Evolutionary conservation across 1,140 invertebrate species (phyloP), one percentile per base, ranked within the genome.

Genomic region (Trichogramma pretiosum): DNA sequence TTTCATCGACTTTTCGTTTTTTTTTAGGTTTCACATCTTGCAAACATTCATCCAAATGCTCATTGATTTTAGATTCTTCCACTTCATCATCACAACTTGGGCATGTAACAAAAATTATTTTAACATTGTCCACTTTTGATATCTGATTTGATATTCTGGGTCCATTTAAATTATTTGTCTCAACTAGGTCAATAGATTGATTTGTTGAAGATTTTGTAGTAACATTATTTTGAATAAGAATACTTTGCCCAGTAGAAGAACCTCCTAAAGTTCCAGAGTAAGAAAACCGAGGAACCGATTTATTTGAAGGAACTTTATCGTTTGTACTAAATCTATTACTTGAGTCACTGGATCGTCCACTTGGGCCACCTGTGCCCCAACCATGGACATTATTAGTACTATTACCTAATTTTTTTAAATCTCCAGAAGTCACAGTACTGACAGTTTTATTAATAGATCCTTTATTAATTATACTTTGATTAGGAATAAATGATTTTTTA

Each of bases 41-140:
- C 28, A 70, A 59, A 59, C 73, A 75, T 23, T 46, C 45, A 46
- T 70, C 61, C 38, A 75, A 37, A 57, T 76, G 74, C 14, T 52
- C 42, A 51, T 72, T 63, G 50, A 71, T 70, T 13, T 60, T 55
- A 30, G 42, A 19, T 53, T 55, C 49, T 21, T 49, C 8, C 19
- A 75, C 38, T 40, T 61, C 41, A 35, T 57, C 43, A 30, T 63
- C 51, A 24, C 73, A 74, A 14, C 66, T 61, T 9, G 73, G 73
- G 39, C 73, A 75, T 5, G 32, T 55, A 9, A 69, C 59, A 7
- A 61, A 65, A 35, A 65, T 23, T 13, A 30, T 22, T 53, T 37
- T 7, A 10, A 17, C 28, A 13, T 42, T 16, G 36, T 16, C 10
- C 28, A 28, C 11, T 7, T 11, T 28, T 28, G 24, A 28, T 7